phyloP scores from a whole-genome alignment of 1,140 invertebrate genomes.

The Nephila pilipes region DNA sequence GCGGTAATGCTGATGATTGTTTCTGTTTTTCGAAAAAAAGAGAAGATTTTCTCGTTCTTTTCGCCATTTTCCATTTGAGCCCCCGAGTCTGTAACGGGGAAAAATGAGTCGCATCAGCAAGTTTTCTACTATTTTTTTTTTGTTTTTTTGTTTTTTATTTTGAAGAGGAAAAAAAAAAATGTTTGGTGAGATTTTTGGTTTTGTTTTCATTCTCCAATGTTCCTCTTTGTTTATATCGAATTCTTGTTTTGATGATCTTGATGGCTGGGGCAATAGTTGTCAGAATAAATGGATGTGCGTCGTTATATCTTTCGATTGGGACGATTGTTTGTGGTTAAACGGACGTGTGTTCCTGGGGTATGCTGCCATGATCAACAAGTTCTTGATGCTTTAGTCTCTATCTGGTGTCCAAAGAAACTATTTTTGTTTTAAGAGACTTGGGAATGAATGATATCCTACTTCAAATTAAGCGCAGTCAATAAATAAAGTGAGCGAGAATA shows the following conservation, averaged over 20 bases:
- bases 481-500: no score
- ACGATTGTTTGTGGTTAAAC: not conserved
- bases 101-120: slow-evolving; percentile 10
- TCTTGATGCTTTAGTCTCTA: not conserved
- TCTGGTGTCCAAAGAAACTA: not conserved
- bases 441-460: no score
- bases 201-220: not conserved
- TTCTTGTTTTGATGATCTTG: not conserved
- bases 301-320: not conserved
- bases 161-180: no score
- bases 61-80: slow-evolving; percentile 16
- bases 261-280: not conserved
- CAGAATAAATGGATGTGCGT: not conserved
- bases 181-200: not conserved
- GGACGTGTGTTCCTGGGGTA: not conserved
- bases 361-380: not conserved
- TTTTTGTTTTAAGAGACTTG: not conserved
- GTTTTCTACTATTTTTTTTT: not conserved
- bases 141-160: no score
- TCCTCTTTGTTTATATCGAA: slow-evolving; percentile 18
- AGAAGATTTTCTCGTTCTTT: not conserved
- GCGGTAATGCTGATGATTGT: slow-evolving; percentile 24
- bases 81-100: not conserved
- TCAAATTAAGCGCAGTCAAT: no score
- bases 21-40: not conserved